Evolutionary conservation across 2,888 invertebrate genomes (phyloP), one percentile per base, ranked within the genome.

Genomic region (Mesopsocus fuscifrons): DNA sequence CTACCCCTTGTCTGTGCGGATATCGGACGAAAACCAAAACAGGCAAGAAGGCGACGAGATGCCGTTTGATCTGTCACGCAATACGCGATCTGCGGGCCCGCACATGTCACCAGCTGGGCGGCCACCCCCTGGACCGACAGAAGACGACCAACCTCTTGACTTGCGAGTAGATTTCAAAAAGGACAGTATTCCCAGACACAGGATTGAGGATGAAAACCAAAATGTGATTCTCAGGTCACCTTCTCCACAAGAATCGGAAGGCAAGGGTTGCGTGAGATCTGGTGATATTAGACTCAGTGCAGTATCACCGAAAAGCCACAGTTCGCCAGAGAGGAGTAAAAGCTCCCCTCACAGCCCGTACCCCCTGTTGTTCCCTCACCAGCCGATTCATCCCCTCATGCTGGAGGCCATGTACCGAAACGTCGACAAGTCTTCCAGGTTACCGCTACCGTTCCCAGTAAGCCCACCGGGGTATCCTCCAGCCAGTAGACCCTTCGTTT

Each of bases 101-200:
- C 52, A 52, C 45, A 52, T 55, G 54, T 53, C 53, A n/a, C 55
- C 53, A 4, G 54, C 54, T 31, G 49, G 49, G 2, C 55, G 68
- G 60, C 65, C 69, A 57, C 55, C 67, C 59, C 51, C 63, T 44
- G 58, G 31, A 60, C 62, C 30, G 59, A 63, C 46, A 43, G 52
- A 54, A n/a, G 64, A 68, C 43, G 82, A 84, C 57, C 83, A 87
- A 58, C 91, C 91, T 1, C 68, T 91, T 45, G 92, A 91, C 62
- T 69, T 92, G 45, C 73, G 89, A 55, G 72, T 89, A 53, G 81
- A 83, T 47, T 80, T 81, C 61, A 87, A 89, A 59, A 80, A 87
- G 60, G 56, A 62, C 21, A 59, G 61, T 4, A 50, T 64, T 44
- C 64, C 72, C 35, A 64, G 64, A 45, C 60, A 66, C 57, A 50